Base-by-base conservation (phyloP, 2,888 invertebrate genomes). In the Atrina japonica region DNA sequence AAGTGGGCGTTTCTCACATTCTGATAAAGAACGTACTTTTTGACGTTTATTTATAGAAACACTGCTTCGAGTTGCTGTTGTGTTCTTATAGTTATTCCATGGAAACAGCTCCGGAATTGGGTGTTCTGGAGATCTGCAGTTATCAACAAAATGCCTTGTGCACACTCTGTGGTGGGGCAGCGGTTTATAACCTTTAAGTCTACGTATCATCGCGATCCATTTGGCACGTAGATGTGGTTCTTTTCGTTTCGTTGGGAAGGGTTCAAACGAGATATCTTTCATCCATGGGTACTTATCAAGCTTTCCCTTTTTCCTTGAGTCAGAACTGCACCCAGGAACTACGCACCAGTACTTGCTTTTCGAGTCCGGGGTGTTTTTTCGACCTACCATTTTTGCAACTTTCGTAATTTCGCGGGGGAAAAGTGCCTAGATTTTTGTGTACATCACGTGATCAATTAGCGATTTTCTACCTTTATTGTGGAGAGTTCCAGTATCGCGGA, bases 201-300 rank as follows among this genome's bases (percentile, higher is more conserved):
- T 14, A 14, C 52, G 30, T 50, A 64, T 64, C 64, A 64, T 64
- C 18, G 18, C 16, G 18, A 64, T 64, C 64, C 64, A 64, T 64
- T 64, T 64, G 7, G 41, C 18, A 16, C 64, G 25, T 18, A 64
- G 29, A n/a, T n/a, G n/a, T n/a, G n/a, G n/a, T n/a, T n/a, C n/a
- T n/a, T 21, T 29, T 29, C 11, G 64, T 23, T n/a, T 52, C 43
- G 16, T 40, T 18, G n/a, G n/a, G n/a, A n/a, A n/a, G n/a, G n/a
- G n/a, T n/a, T n/a, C n/a, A n/a, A n/a, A n/a, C n/a, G n/a, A 2
- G 11, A 35, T 9, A 35, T 50, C 30, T 30, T 27, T 30, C 50
- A 50, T 63, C 63, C 63, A 63, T 30, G 50, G 50, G 40, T 52
- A 40, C 35, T 64, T 41, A 18, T 64, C 23, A n/a, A 53, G 5